Evolutionary conservation across 2,888 invertebrate genomes (phyloP), one percentile per base, ranked within the genome.

Genomic region (Drosophila planitibia): DNA sequence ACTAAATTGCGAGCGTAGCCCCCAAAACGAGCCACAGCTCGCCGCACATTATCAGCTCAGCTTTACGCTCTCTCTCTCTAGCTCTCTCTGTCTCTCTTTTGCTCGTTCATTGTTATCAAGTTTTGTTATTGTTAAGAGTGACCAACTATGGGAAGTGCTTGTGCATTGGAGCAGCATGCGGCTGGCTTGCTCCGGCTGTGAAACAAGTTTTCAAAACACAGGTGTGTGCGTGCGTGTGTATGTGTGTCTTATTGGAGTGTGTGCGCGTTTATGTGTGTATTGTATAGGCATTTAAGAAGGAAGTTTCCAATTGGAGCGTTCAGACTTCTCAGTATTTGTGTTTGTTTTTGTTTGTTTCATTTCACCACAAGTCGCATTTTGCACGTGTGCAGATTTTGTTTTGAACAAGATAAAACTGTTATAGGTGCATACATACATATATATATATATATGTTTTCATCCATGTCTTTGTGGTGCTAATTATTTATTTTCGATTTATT

Each of bases 1-100:
- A 92, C 92, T 91, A 77, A 83, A 91, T 77, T 80, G 70, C 74
- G 76, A 80, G 74, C 70, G 72, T 63, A 62, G 66, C 66, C 68
- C 67, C 59, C 10, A n/a, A 57, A 81, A 61, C 51, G 37, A 65
- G 28, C 53, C 37, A 47, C 16, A 57, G 61, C 37, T 78, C 57
- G 79, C 69, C 79, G 65, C 65, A 35, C 82, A 85, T 85, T 90
- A 85, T 85, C 89, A 85, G 75, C 63, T 52, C 73, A 83, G 81
- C 88, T 84, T 87, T 77, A 70, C 25, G 44, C 47, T 33, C 49
- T 41, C 59, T 53, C 33, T 49, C 55, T 28, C 72, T 65, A 41
- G 53, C 62, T 37, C 54, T 22, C 47, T 52, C 47, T 63, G 19
- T 39, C 63, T 59, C 72, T 59, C 63, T 55, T 28, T 76, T 65